These are phyloP conservation scores for Melozone crissalis DNA, from an alignment of 2,113 vertebrate species.

Conservation along the genomic window DNA sequence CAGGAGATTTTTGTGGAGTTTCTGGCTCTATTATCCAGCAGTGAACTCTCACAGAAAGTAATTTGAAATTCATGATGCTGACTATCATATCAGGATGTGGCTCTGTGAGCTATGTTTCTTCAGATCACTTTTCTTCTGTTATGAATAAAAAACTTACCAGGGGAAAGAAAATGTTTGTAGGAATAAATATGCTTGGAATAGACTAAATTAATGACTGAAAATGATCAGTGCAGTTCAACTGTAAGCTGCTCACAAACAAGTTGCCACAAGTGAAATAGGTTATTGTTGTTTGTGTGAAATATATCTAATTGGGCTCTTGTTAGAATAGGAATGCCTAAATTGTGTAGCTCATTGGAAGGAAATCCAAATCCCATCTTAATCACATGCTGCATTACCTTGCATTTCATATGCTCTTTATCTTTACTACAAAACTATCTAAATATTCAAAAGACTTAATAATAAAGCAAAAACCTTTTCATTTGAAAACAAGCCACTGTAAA, in stretches of 20 bases:
- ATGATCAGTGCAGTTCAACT: background rate
- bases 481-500: background rate
- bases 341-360: background rate
- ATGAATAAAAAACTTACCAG: background rate
- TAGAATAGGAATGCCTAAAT: background rate
- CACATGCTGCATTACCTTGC: background rate
- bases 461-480: background rate
- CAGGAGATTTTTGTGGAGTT: slow-evolving; percentile 24
- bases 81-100: background rate
- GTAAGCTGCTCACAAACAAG: background rate
- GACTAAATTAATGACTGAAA: background rate
- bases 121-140: background rate
- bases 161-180: background rate
- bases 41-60: background rate
- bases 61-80: slow-evolving; percentile 6
- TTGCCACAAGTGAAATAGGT: background rate
- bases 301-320: background rate
- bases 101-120: background rate
- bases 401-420: background rate
- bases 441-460: background rate
- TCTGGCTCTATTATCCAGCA: slow-evolving; percentile 52
- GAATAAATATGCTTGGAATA: background rate
- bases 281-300: background rate
- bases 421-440: background rate
- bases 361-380: background rate